These are phyloP conservation scores for Agrotis puta DNA, from an alignment of 2,888 invertebrate species.

Conservation along the genomic window DNA sequence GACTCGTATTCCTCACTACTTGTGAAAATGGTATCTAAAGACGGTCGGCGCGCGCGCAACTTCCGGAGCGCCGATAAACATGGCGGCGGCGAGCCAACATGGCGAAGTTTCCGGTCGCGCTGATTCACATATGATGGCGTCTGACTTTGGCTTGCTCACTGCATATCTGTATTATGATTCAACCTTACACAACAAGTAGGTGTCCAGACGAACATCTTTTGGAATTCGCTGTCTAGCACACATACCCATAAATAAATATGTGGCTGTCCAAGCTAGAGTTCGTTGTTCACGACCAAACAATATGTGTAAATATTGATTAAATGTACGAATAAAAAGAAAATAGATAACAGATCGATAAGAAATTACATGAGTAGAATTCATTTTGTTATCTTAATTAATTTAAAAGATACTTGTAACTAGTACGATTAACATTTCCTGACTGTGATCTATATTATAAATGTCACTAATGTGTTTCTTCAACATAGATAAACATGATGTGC, in stretches of 20 bases:
- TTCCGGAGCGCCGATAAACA: slow-evolving; percentile 90
- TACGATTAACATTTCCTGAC: slow-evolving; percentile 48
- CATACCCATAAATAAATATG: slow-evolving; percentile 61
- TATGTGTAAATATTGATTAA: slow-evolving; percentile 24
- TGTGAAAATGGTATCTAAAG: slow-evolving; percentile 88
- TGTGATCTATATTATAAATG: slow-evolving; percentile 43
- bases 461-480: slow-evolving; percentile 40
- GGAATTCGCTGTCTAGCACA: slow-evolving; percentile 79
- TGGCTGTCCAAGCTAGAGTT: slow-evolving; percentile 30
- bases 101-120: slow-evolving; percentile 89
- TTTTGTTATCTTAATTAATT: slow-evolving; percentile 53
- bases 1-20: slow-evolving; percentile 83
- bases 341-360: slow-evolving; percentile 32
- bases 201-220: slow-evolving; percentile 79
- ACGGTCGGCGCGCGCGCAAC: slow-evolving; percentile 89
- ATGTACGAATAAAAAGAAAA: slow-evolving; percentile 24
- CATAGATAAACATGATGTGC: slow-evolving; percentile 61
- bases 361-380: slow-evolving; percentile 33
- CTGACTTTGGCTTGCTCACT: slow-evolving; percentile 86
- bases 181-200: slow-evolving; percentile 86
- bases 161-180: slow-evolving; percentile 89
- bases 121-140: slow-evolving; percentile 87
- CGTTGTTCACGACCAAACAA: slow-evolving; percentile 21
- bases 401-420: slow-evolving; percentile 42
- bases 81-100: slow-evolving; percentile 89